Evolutionary conservation across 2,888 invertebrate species (phyloP).

Genomic region (Baccha elongata): DNA sequence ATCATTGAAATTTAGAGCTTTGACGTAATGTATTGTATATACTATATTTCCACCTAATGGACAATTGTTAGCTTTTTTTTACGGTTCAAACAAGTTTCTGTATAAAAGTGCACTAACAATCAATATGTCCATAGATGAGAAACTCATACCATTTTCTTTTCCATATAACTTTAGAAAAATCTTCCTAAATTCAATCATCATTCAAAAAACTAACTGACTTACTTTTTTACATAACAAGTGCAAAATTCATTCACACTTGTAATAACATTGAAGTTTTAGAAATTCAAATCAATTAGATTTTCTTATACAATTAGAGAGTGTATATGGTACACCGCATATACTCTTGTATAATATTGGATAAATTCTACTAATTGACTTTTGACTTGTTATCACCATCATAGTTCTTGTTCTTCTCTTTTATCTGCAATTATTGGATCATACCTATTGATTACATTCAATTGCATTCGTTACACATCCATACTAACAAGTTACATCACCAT

Average conservation of each 20-base stretch:
- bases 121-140: too few species aligned
- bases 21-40: too few species aligned
- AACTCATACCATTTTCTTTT: too few species aligned
- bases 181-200: too few species aligned
- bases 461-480: constrained; percentile 13
- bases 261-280: constrained; percentile 5
- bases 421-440: constrained; percentile 25
- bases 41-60: too few species aligned
- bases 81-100: too few species aligned
- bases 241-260: background rate
- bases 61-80: too few species aligned
- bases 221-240: background rate
- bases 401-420: constrained; percentile 11
- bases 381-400: constrained; percentile 43
- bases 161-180: too few species aligned
- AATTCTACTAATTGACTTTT: constrained; percentile 67
- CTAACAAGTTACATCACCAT: background rate
- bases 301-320: constrained; percentile 57
- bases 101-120: too few species aligned
- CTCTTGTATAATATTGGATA: constrained; percentile 27
- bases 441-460: constrained; percentile 64
- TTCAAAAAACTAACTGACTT: too few species aligned
- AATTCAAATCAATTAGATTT: constrained; percentile 52
- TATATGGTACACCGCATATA: background rate
- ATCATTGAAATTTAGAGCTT: too few species aligned